Conservation (phyloP, 2,797 vertebrate species). For the Tangara arthus region DNA sequence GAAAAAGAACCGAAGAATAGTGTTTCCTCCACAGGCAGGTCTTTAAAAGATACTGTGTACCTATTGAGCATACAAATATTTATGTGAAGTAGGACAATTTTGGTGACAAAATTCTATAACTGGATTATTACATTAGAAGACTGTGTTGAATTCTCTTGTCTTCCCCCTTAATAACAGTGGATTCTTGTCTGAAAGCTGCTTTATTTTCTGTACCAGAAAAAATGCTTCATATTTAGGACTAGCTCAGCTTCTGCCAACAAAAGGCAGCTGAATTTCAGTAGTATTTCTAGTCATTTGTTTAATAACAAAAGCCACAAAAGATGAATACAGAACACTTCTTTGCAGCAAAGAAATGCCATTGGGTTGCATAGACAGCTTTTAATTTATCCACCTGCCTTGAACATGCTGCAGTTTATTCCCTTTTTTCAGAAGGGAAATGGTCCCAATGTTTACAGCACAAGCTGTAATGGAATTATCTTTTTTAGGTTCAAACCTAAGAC, state of each 20-base stretch:
- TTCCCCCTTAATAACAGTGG: neutral
- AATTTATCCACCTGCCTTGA: neutral
- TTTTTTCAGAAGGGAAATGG: neutral
- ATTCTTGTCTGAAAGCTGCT: neutral
- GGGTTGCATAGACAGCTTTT: neutral
- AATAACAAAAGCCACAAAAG: neutral
- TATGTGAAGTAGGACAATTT: neutral
- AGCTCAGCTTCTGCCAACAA: neutral
- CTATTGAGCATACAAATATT: neutral
- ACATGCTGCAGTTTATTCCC: neutral
- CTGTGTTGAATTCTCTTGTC: neutral
- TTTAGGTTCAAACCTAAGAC: neutral
- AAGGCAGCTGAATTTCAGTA: neutral
- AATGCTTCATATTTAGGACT: neutral
- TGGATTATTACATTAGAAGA: neutral
- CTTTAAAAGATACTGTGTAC: neutral
- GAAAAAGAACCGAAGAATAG: neutral
- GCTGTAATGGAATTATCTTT: neutral
- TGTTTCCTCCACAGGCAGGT: neutral
- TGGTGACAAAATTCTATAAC: neutral
- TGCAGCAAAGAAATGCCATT: neutral
- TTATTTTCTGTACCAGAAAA: neutral
- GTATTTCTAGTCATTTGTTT: neutral
- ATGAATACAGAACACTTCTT: neutral
- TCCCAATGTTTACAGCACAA: neutral